These are phyloP conservation scores for Phycodurus eques DNA, from an alignment of 2,113 vertebrate genomes.

Conservation along the genomic window DNA sequence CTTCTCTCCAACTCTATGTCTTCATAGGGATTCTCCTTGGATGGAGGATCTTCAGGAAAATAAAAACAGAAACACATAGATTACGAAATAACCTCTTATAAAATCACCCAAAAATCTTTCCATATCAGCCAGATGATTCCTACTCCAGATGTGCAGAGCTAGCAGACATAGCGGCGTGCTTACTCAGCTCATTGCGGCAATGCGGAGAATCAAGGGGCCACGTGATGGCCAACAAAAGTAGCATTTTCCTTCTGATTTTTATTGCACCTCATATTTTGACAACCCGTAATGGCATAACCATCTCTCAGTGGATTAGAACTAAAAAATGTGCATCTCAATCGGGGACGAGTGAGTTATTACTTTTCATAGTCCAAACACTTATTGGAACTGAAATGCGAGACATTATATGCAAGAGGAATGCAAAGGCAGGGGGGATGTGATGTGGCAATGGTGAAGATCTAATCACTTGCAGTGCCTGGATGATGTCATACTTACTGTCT, in stretches of 20 bases:
- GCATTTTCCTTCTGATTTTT: slow-evolving; percentile 2
- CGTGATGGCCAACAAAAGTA: neutral
- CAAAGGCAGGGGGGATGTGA: neutral
- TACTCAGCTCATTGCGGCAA: slow-evolving; percentile 15
- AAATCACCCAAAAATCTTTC: slow-evolving; percentile 33
- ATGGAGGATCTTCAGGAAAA: slow-evolving; percentile 81
- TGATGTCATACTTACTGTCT: neutral
- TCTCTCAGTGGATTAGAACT: neutral
- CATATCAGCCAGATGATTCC: slow-evolving; percentile 44
- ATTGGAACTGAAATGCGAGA: neutral
- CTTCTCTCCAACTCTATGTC: slow-evolving; percentile 91
- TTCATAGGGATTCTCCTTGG: slow-evolving; percentile 96
- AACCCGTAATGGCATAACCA: neutral
- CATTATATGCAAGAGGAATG: neutral
- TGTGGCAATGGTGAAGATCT: neutral
- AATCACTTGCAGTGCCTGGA: neutral
- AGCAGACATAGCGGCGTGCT: slow-evolving; percentile 29
- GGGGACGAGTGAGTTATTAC: neutral
- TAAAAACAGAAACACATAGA: slow-evolving; percentile 10
- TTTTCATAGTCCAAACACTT: neutral
- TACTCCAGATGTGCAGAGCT: slow-evolving; percentile 51
- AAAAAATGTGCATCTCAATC: neutral
- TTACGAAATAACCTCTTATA: slow-evolving; percentile 19
- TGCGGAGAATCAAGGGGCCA: neutral
- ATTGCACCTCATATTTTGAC: slow-evolving; percentile 1